phyloP scores from a whole-genome alignment of 2,888 invertebrate genomes.

The Agelastica alni region DNA sequence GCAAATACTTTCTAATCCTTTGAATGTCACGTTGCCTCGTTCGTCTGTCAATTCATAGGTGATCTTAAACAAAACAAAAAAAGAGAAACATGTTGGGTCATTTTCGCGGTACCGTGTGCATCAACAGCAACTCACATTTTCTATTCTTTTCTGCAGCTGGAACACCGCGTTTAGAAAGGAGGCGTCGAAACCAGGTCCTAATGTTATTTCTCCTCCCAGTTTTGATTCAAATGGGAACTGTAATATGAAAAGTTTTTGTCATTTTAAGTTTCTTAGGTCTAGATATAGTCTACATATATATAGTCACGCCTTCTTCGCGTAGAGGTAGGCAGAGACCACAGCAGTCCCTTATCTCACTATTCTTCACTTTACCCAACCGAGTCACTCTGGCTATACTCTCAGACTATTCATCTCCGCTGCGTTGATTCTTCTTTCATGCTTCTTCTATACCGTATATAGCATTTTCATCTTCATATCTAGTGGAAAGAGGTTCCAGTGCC shows the following conservation, averaged over 20 bases:
- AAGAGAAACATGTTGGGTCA: background rate
- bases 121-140: conserved; percentile 57
- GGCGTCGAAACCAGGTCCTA: conserved; percentile 80
- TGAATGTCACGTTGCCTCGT: conserved; percentile 55
- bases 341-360: too few species aligned
- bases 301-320: too few species aligned
- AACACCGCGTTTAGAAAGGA: conserved; percentile 76
- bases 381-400: too few species aligned
- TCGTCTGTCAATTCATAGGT: conserved; percentile 50
- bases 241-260: conserved; percentile 34
- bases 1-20: conserved; percentile 73
- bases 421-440: too few species aligned
- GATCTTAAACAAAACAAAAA: conserved; percentile 45
- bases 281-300: too few species aligned
- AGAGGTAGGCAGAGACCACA: too few species aligned
- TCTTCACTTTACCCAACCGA: too few species aligned
- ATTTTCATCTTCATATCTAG: too few species aligned
- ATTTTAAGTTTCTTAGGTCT: too few species aligned
- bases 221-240: conserved; percentile 43
- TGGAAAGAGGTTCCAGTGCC: too few species aligned
- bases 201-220: conserved; percentile 54
- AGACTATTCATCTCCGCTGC: too few species aligned
- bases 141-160: conserved; percentile 68
- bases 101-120: background rate
- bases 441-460: too few species aligned